Evolutionary conservation across 2,888 invertebrate genomes (phyloP).

Genomic region (Noctua pronuba): DNA sequence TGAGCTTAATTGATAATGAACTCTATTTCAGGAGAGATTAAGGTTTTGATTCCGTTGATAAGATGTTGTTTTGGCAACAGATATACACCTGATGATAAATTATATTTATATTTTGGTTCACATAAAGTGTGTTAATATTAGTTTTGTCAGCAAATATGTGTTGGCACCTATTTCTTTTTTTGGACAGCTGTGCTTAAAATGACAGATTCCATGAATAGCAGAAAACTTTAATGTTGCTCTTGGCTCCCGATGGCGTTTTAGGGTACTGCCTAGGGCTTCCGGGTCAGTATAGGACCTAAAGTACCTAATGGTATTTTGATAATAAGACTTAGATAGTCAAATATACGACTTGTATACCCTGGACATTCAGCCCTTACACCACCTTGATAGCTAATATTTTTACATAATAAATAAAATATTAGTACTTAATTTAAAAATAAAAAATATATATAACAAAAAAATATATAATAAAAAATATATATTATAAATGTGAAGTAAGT

Average conservation of each 20-base stretch:
- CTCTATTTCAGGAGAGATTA: not conserved
- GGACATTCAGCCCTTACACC: not conserved
- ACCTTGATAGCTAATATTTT: not conserved
- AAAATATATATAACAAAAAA: too few relatives aligned
- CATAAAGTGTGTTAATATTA: constrained; percentile 25
- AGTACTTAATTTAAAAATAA: too few relatives aligned
- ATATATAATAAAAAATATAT: too few relatives aligned
- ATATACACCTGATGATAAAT: constrained; percentile 17
- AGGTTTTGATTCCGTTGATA: constrained; percentile 28
- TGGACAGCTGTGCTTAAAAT: not conserved
- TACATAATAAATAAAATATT: not conserved
- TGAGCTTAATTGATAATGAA: constrained; percentile 17
- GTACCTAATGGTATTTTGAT: not conserved
- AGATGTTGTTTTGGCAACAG: constrained; percentile 34
- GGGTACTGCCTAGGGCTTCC: not conserved
- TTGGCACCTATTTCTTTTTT: constrained; percentile 22
- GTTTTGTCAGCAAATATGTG: constrained; percentile 33
- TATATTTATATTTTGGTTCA: constrained; percentile 26
- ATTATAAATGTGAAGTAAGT: not conserved
- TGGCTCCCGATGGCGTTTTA: not conserved
- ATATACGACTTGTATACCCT: not conserved
- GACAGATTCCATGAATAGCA: not conserved
- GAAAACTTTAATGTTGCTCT: not conserved
- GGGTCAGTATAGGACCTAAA: not conserved
- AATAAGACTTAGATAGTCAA: not conserved